Base-by-base conservation (phyloP, 2,888 invertebrate species). In the Resseliella maxima region DNA sequence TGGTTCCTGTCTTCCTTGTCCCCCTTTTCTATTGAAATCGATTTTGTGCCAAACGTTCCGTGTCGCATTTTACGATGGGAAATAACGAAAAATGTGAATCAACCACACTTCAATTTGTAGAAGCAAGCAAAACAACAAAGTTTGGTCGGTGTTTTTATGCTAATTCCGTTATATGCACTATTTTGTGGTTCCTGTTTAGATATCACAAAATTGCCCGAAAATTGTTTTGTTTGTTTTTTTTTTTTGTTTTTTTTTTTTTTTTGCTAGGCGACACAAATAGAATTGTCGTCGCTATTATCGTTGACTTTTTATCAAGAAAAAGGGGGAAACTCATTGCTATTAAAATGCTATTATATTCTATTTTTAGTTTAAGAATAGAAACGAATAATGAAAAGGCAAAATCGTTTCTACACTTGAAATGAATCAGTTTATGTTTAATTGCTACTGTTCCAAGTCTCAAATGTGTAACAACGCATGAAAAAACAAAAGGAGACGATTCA, bases 1-100 rank as follows among this genome's bases (percentile, higher is more conserved):
- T n/a, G n/a, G n/a, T 1, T 18, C 72, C 24, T 6, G 24, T 59
- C 0, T 31, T 15, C 31, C 72, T 35, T 15, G 18, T 31, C 1
- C 31, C 72, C 31, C 31, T 31, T 72, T 31, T 72, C 72, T 18
- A 18, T 3, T 35, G 1, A 0, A 31, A 31, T 31, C 27, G 72
- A 72, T 72, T 72, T 72, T 72, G n/a, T 72, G 72, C 31, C 31
- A 72, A 72, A 5, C 72, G 72, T 72, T 72, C 10, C 72, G 72
- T 72, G 72, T 72, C 72, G 72, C 2, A 12, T 72, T n/a, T 72
- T 72, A 72, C 72, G 72, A 72, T 72, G 72, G 72, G 72, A 72
- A 72, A 27, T 18, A 41, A 41, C 41, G 18, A 31, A 72, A 59
- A 31, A 72, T 35, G 15, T 1, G 24, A 59, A 21, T 18, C 59